Conservation (phyloP, 2,113 vertebrate genomes). For the Garra rufa region DNA sequence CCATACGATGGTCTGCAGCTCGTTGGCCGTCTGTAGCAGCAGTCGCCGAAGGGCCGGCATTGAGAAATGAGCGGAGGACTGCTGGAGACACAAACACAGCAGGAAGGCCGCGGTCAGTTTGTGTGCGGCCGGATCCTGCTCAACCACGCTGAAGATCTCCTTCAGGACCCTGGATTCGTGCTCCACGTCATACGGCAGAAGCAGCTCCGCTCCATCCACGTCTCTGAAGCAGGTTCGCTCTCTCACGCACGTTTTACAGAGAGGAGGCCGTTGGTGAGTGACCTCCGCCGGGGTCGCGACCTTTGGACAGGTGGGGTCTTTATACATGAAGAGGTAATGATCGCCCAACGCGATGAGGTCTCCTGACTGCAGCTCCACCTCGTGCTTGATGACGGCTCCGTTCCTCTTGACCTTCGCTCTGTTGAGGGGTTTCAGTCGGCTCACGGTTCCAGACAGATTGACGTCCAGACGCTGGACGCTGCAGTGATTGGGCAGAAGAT, state of each 20-base stretch:
- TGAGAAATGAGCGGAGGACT: conserved; percentile 65
- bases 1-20: conserved; percentile 74
- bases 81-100: conserved; percentile 74
- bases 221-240: conserved; percentile 58
- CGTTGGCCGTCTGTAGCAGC: conserved; percentile 73
- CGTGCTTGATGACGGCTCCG: conserved; percentile 61
- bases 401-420: conserved; percentile 70
- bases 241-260: conserved; percentile 60
- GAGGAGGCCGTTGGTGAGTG: neutral
- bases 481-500: conserved; percentile 74
- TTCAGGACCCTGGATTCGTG: conserved; percentile 66
- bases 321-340: conserved; percentile 79
- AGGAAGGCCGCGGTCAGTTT: conserved; percentile 69
- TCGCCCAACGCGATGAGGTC: conserved; percentile 77
- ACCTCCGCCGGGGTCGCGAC: neutral
- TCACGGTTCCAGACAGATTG: conserved; percentile 30
- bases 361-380: conserved; percentile 69
- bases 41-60: conserved; percentile 74
- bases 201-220: conserved; percentile 57
- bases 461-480: conserved; percentile 59
- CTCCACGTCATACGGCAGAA: conserved; percentile 61
- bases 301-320: conserved; percentile 65
- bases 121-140: conserved; percentile 37
- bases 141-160: conserved; percentile 67
- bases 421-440: conserved; percentile 62